Conservation (phyloP, 64 coral and sea anemone species). For the Montipora cactus region DNA sequence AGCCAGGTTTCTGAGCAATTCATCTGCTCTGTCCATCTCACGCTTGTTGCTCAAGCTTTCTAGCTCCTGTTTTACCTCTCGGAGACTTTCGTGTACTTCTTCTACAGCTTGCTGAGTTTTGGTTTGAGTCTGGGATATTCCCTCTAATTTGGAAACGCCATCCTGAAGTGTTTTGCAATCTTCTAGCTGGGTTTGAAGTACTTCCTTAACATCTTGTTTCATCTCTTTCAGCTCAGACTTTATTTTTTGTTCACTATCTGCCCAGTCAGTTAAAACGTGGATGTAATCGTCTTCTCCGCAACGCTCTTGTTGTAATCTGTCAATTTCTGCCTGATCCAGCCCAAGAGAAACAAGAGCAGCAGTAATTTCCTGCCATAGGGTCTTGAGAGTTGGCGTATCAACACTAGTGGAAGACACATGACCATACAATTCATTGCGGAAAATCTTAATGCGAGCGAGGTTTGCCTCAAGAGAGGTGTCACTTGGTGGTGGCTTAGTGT, state of each 20-base stretch:
- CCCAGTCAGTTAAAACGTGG: neutral
- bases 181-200: too few relatives aligned
- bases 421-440: slow-evolving; percentile 23
- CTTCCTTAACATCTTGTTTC: neutral
- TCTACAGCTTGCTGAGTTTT: neutral
- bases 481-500: neutral
- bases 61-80: too few relatives aligned
- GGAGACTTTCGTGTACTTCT: too few relatives aligned
- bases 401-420: neutral
- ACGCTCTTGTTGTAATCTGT: neutral
- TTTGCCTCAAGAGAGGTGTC: slow-evolving; percentile 2
- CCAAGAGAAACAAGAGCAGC: neutral
- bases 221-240: neutral
- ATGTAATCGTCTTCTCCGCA: neutral
- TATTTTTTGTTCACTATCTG: neutral
- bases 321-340: neutral
- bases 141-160: too few relatives aligned
- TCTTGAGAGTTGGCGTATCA: neutral
- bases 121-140: too few relatives aligned
- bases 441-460: slow-evolving; percentile 11
- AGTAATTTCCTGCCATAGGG: neutral
- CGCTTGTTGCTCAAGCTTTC: neutral
- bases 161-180: too few relatives aligned
- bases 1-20: neutral
- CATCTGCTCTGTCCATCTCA: neutral